Evolutionary conservation across 2,888 invertebrate species (phyloP), one percentile per base, ranked within the genome.

Genomic region (Embidobia sp.): DNA sequence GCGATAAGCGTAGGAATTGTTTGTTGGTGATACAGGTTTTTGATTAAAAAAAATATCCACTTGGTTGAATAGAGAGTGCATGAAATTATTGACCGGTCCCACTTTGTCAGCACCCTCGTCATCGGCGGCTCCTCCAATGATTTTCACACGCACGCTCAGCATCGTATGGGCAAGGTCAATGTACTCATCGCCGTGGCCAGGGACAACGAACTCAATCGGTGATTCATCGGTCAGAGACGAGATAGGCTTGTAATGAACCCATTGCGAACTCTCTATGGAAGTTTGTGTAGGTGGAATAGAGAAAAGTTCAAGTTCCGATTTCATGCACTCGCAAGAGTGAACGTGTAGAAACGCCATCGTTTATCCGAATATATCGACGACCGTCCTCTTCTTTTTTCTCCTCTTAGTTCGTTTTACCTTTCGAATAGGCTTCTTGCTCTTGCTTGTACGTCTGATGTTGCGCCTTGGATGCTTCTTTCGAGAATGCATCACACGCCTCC

Each of bases 21-120:
- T 81, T 15, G 79, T 57, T 1, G 82, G 77, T 0, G 80, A 81
- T 7, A 83, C 76, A 2, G 81, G 35, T 66, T 83, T 82, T 44
- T 82, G 79, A 64, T 85, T 84, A 16, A 84, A 70, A 49, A 70
- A 80, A 18, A 83, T 57, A 61, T 83, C 81, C 0, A 81, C 69
- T 44, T 83, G 81, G 44, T 75, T 78, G 42, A 83, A 83, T 3
- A 82, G 6, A 4, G 40, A 57, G 8, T 44, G 44, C n/a, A 33
- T n/a, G 11, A 33, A 18, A 19, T 51, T 51, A 19, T 33, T 51
- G 4, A 33, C 7, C 6, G 33, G 10, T 4, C 22, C 35, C n/a
- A 13, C 8, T 13, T 27, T 8, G 10, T 3, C 5, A 10, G 10
- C 33, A 10, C 13, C 10, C 5, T 10, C 11, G 5, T n/a, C 8